Evolutionary conservation across 2,113 vertebrate species (phyloP), one percentile per base, ranked within the genome.

Genomic region (Pao palembangensis): DNA sequence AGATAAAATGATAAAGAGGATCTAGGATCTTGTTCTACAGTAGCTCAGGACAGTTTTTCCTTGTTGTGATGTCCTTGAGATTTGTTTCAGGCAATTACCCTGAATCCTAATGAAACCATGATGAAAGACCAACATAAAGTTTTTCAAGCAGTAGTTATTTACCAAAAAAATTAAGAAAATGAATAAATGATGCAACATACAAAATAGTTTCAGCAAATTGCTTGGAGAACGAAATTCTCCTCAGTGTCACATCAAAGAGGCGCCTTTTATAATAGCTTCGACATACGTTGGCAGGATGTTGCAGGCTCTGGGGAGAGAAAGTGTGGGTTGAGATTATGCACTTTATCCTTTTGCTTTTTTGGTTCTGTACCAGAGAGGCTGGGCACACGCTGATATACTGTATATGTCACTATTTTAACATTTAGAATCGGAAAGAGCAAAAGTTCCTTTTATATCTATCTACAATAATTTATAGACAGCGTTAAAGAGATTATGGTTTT

Each of bases 281-380:
- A 63, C 55, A 41, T 61, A 18, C 41, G 38, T 48, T 61, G 41
- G 47, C 61, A 68, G 44, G 70, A 51, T 67, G 61, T 0, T 16
- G 43, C 64, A 48, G 50, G 49, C 46, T 62, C n/a, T 16, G 20
- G 57, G 53, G 6, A 1, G 48, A 56, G 57, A 14, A 49, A 56
- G 64, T 6, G 49, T 75, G 52, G 67, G 55, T 52, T 47, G 61
- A 71, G 56, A 67, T 73, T 65, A 71, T 38, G 58, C 48, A 46
- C 41, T 38, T 4, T 61, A 67, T 64, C 25, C 58, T n/a, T 76
- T 68, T 54, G 72, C 48, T 52, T 54, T 52, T 54, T 61, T 64
- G 62, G 51, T 58, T 75, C 50, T 31, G 48, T 48, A 20, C 62
- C 50, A 49, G 48, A 2, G 15, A 52, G 55, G 43, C 4, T 6